Base-by-base conservation (phyloP, 2,888 invertebrate genomes). In the Metellina segmentata region DNA sequence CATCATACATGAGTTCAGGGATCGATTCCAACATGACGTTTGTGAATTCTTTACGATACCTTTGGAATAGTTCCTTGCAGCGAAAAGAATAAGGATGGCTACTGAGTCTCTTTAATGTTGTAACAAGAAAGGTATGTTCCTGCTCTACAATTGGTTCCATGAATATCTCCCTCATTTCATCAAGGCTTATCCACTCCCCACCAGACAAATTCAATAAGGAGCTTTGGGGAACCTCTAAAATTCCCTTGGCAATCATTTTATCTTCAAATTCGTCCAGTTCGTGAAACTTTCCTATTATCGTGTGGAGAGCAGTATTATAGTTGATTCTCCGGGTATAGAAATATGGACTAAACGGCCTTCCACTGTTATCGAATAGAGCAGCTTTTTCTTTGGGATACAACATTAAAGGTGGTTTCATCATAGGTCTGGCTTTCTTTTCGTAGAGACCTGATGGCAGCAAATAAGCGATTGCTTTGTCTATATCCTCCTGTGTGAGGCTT, bases 361-460 rank as follows among this genome's bases (percentile, higher is more conserved):
- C 99, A 93, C 96, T 96, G 94, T 97, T 96, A 95, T 98, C 98
- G 95, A 99, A 99, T 95, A 98, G 97, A 4, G 98, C 98, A 74
- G 90, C 97, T 95, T 98, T 98, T 90, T 96, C 96, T 70, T 96
- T 96, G 0, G 98, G 97, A 95, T 97, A 98, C n/a, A 98, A 96
- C 95, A 98, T 97, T 94, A 97, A 97, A 51, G 99, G 99, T 49
- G 97, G 97, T 94, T 97, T 97, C 98, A 99, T 97, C 19, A 97
- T 95, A 0, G 99, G 99, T 85, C 98, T 96, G 0, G 99, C 98
- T 94, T 96, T 96, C 93, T 96, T 96, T 87, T 98, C 97, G 94
- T 96, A 98, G 86, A 99, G 95, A 7, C 98, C 99, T 91, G 99
- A 99, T 7, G 99, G 99, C 94, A 99, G 97, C n/a, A 99, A 95